These are phyloP conservation scores for Hypomecis atomaria DNA, from an alignment of 2,888 invertebrate genomes.

Conservation along the genomic window DNA sequence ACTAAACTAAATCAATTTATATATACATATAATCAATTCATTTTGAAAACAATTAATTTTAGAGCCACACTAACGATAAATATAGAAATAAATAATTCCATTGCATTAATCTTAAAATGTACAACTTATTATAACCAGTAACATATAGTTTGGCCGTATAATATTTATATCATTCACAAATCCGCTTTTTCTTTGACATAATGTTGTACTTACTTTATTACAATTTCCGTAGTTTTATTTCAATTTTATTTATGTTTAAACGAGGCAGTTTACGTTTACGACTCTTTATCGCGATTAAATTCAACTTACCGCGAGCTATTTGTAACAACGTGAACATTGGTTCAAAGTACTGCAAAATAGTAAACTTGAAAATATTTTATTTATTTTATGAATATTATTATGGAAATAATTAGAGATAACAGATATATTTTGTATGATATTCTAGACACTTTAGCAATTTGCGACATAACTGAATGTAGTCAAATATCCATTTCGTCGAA, in stretches of 20 bases:
- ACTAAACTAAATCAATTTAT: constrained; percentile 6
- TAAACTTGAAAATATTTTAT: neutral
- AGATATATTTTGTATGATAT: too few species aligned
- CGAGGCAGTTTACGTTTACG: constrained; percentile 10
- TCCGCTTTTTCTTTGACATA: constrained; percentile 6
- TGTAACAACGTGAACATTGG: constrained; percentile 5
- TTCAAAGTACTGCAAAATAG: constrained; percentile 4
- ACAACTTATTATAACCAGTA: constrained; percentile 19
- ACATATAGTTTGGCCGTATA: constrained; percentile 20
- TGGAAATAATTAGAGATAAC: too few species aligned
- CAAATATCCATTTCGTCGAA: too few species aligned
- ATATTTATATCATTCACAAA: constrained; percentile 8
- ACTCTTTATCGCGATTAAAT: constrained; percentile 8
- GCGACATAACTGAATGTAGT: too few species aligned
- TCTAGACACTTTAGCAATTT: too few species aligned
- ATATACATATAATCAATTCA: constrained; percentile 1
- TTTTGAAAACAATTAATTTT: constrained; percentile 19
- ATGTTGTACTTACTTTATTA: constrained; percentile 11
- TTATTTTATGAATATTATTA: neutral
- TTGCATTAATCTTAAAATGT: constrained; percentile 17
- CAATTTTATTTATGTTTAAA: constrained; percentile 9
- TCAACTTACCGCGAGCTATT: constrained; percentile 1
- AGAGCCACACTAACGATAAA: constrained; percentile 2
- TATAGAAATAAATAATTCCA: constrained; percentile 14
- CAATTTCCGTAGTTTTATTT: constrained; percentile 7